A percentile compares a stretch with the other conserved stretches of the same genome.
phyloP scores from a whole-genome alignment of 2,113 vertebrate genomes.

The Monarcha castaneiventris region DNA sequence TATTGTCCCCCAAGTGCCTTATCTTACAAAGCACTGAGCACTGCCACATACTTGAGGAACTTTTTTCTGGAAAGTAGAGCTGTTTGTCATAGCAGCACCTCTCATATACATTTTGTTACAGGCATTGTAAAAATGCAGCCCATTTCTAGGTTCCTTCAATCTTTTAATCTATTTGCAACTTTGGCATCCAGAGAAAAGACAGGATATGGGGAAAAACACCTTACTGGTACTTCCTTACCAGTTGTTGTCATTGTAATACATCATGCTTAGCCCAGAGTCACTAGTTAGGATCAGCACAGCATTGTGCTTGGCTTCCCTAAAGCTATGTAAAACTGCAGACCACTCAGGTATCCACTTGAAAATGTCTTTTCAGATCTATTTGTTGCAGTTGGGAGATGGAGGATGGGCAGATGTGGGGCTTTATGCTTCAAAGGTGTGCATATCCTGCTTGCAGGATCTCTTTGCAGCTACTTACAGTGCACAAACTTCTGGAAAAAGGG shows the following conservation, averaged over 20 bases:
- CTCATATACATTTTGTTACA: neutral
- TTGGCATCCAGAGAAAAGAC: neutral
- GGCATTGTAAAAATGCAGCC: neutral
- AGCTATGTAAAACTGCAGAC: neutral
- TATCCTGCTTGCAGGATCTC: neutral
- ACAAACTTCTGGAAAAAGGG: neutral
- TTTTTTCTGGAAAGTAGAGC: neutral
- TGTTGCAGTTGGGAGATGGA: neutral
- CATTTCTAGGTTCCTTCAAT: neutral
- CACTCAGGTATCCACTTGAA: neutral
- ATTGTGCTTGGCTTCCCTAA: neutral
- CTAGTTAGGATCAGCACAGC: neutral
- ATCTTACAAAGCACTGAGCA: neutral
- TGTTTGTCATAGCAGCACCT: neutral
- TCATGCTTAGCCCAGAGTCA: neutral
- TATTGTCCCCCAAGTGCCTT: neutral
- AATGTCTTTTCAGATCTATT: neutral
- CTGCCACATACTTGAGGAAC: neutral
- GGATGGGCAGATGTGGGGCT: neutral
- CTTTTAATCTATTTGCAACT: neutral
- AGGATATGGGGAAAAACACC: neutral
- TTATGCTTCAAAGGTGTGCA: neutral
- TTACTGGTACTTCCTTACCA: neutral
- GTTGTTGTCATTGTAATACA: neutral
- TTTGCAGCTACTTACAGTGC: neutral